These are phyloP conservation scores for Cairina moschata DNA, from an alignment of 2,113 vertebrate species.

Conservation along the genomic window DNA sequence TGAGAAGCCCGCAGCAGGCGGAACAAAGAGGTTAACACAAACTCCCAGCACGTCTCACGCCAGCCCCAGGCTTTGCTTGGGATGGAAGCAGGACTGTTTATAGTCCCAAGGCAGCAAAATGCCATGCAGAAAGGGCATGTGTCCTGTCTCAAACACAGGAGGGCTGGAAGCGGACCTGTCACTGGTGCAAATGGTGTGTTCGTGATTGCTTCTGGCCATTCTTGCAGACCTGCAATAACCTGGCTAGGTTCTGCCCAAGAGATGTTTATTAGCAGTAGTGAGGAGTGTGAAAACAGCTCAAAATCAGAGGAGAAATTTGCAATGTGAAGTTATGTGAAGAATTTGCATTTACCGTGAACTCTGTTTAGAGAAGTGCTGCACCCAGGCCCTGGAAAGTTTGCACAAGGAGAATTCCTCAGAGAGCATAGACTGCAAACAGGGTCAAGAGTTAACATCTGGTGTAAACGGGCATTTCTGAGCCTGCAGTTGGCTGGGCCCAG, in stretches of 20 bases:
- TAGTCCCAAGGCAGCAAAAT: background rate
- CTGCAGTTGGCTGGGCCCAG: background rate
- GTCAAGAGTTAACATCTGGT: constrained; percentile 33
- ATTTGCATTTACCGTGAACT: background rate
- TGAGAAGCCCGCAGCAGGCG: fast-evolving
- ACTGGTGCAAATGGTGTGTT: background rate
- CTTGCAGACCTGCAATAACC: background rate
- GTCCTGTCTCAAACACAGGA: background rate
- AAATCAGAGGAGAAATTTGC: background rate
- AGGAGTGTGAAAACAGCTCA: background rate
- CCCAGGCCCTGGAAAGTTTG: constrained; percentile 12
- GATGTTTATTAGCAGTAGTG: background rate
- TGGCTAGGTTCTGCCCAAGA: background rate
- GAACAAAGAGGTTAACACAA: background rate
- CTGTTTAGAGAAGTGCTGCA: background rate
- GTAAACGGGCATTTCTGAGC: constrained; percentile 19
- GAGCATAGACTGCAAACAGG: background rate
- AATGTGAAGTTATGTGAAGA: background rate
- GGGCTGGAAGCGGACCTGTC: background rate
- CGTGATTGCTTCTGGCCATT: background rate
- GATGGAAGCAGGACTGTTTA: background rate
- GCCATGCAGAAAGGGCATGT: fast-evolving
- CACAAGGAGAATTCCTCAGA: constrained; percentile 45
- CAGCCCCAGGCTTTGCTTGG: background rate
- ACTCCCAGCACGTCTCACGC: background rate